Evolutionary conservation across 2,113 vertebrate species (phyloP), one percentile per base, ranked within the genome.

Genomic region (Ictalurus punctatus): DNA sequence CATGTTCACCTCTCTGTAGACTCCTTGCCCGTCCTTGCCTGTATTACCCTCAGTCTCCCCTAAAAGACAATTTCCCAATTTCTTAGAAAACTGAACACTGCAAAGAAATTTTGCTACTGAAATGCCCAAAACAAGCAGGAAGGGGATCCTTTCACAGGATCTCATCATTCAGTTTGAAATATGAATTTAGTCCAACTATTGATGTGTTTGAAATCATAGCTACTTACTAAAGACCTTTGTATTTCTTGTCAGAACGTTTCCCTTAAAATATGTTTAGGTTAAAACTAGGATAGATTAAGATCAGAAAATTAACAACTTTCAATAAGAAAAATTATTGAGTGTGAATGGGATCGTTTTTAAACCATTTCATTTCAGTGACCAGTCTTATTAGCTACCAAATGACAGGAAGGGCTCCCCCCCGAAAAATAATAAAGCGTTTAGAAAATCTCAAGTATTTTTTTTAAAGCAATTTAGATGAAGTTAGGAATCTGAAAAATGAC

Each of bases 21-120:
- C 94, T 91, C 89, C 91, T 69, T 95, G 81, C 87, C 93, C 91
- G 37, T 98, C 97, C 23, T 40, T 40, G 23, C 34, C 58, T 25
- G 93, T 92, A 88, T 93, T 93, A 56, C 92, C 92, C 44, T 98
- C 97, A 58, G 96, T 95, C 85, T 99, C 98, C 91, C 98, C 97
- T 97, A 74, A 69, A 65, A 86, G 2, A 79, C 6, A 88, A 56
- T 3, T 80, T 8, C 6, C 5, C 48, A 83, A 16, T 84, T 67
- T 48, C 59, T 67, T 67, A 30, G 5, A 61, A 59, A 61, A 40
- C 30, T 40, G 25, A 83, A 65, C 3, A 71, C 25, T 27, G 34
- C 48, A 54, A 6, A 71, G 0, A 23, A 1, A 58, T 12, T 34
- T 56, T 74, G 8, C 1, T 58, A 79, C 9, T 73, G 25, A 85